Conservation (phyloP, 2,888 invertebrate genomes). For the Girardia tigrina region DNA sequence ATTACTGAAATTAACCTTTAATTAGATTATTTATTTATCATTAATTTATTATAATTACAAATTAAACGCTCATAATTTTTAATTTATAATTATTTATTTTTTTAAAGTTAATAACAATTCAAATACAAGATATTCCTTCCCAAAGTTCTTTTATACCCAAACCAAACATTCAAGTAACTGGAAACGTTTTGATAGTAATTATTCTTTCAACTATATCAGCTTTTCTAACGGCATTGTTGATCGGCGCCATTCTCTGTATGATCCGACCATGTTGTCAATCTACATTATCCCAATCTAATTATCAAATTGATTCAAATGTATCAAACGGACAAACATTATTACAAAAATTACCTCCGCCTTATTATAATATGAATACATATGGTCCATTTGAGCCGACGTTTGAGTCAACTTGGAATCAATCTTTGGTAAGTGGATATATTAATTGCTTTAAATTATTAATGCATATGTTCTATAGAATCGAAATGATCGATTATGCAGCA, state of each 20-base stretch:
- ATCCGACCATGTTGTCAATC: constrained; percentile 30
- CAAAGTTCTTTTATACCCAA: neutral
- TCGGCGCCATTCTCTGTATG: constrained; percentile 33
- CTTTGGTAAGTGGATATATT: neutral
- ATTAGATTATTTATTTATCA: too few relatives aligned
- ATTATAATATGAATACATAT: neutral
- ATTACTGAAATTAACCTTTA: too few relatives aligned
- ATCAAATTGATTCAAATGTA: neutral
- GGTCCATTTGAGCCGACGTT: neutral
- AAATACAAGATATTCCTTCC: constrained; percentile 29
- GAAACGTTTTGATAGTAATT: constrained; percentile 32
- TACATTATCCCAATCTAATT: neutral
- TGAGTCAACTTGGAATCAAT: neutral
- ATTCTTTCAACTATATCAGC: constrained; percentile 32
- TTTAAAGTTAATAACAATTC: constrained; percentile 21
- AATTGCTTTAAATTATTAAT: neutral
- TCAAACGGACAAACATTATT: constrained; percentile 16
- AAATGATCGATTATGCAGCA: neutral
- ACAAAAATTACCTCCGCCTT: constrained; percentile 11
- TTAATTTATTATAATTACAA: too few relatives aligned
- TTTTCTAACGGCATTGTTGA: constrained; percentile 25
- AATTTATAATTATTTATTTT: neutral
- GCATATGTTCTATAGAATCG: neutral
- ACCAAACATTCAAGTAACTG: neutral
- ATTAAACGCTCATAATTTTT: neutral